phyloP scores from a whole-genome alignment of 1,140 invertebrate genomes.

The Triops cancriformis region DNA sequence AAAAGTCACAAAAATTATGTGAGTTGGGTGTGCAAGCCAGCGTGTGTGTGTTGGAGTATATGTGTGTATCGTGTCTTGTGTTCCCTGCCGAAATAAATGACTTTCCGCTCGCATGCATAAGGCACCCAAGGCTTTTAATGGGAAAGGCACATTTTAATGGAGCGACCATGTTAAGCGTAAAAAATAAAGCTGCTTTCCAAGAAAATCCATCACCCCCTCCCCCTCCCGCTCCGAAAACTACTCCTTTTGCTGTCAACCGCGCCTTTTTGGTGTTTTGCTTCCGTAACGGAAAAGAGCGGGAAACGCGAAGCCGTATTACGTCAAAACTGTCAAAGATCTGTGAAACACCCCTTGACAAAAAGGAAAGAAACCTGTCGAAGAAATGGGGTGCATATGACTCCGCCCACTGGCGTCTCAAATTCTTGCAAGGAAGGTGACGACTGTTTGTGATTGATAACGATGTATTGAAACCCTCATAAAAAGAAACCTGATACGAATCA shows the following conservation, averaged over 20 bases:
- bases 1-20: not conserved
- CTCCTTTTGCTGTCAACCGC: not conserved
- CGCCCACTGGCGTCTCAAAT: not conserved
- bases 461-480: not conserved
- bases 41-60: not conserved
- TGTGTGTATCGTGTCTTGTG: not conserved
- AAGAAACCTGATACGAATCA: not conserved
- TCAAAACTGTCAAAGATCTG: not conserved
- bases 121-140: not conserved
- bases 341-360: not conserved
- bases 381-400: not conserved
- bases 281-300: not conserved
- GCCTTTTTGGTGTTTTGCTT: not conserved
- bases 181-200: slow-evolving; percentile 9
- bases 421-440: not conserved
- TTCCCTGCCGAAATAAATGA: not conserved
- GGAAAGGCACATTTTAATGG: slow-evolving; percentile 9
- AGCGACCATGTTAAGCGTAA: slow-evolving; percentile 13
- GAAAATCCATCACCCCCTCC: not conserved
- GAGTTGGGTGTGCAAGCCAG: too few species aligned
- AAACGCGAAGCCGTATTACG: not conserved
- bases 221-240: not conserved
- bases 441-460: slow-evolving; percentile 6
- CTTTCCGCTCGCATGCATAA: slow-evolving; percentile 7
- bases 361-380: not conserved